phyloP scores from a whole-genome alignment of 2,888 invertebrate genomes.

The Athalia circularis region DNA sequence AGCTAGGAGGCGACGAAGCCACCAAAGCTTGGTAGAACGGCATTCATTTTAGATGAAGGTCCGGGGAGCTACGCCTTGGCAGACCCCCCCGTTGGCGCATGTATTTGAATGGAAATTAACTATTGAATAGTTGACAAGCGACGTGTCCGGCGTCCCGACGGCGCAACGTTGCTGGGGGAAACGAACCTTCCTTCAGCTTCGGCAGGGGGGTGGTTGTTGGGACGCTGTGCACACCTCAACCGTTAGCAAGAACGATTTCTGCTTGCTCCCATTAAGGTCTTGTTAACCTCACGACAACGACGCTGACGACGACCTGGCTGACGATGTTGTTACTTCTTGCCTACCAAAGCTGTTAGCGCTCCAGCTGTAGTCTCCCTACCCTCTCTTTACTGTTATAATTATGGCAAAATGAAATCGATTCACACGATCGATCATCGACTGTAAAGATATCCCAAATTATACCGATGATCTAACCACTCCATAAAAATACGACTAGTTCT shows the following conservation, averaged over 20 bases:
- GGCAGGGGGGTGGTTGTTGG: slow-evolving; percentile 31
- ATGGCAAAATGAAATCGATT: not conserved
- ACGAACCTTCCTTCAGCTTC: slow-evolving; percentile 11
- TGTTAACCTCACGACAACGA: slow-evolving; percentile 24
- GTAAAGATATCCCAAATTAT: not conserved
- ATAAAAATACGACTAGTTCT: too few species aligned
- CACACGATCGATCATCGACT: not conserved
- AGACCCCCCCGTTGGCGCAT: slow-evolving; percentile 47
- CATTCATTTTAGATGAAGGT: slow-evolving; percentile 45
- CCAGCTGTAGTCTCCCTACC: too few species aligned
- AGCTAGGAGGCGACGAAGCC: slow-evolving; percentile 39
- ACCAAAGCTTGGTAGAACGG: slow-evolving; percentile 41
- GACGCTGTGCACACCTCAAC: slow-evolving; percentile 44
- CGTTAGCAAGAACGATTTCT: slow-evolving; percentile 46
- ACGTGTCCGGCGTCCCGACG: slow-evolving; percentile 56
- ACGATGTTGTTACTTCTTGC: not conserved
- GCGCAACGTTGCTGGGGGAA: slow-evolving; percentile 33
- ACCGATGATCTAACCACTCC: too few species aligned
- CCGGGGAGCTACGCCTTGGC: slow-evolving; percentile 40
- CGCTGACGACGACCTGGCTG: not conserved
- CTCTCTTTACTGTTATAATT: too few species aligned
- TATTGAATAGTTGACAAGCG: slow-evolving; percentile 64
- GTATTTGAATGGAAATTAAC: slow-evolving; percentile 68
- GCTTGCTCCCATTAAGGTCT: slow-evolving; percentile 32
- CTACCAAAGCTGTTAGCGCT: not conserved